A percentile compares a stretch with the other conserved stretches of the same genome.
Conservation (phyloP, 2,797 vertebrate genomes). For the Garrulus glandarius region DNA sequence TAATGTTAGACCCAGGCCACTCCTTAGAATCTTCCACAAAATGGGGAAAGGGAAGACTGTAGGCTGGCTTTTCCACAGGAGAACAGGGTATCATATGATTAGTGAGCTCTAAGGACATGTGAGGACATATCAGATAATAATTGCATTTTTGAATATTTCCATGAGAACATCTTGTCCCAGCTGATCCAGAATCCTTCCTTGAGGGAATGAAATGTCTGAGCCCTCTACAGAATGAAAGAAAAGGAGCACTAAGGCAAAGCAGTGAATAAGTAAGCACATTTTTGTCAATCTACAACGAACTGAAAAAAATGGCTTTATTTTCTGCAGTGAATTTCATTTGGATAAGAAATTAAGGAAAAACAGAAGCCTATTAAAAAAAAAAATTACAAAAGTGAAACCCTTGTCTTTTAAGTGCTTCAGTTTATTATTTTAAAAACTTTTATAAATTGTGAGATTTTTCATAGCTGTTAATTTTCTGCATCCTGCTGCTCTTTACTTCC, state of each 20-base stretch:
- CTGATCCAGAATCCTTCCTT: not conserved
- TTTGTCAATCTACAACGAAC: not conserved
- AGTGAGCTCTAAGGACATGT: not conserved
- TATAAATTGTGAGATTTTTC: not conserved
- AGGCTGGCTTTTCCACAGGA: not conserved
- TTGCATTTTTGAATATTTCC: not conserved
- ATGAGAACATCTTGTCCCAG: not conserved
- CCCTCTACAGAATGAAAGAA: not conserved
- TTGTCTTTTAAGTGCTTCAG: not conserved
- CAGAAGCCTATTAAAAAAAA: not conserved
- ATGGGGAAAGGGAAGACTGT: not conserved
- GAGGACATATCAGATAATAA: not conserved
- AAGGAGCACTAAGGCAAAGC: not conserved
- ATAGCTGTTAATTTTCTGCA: not conserved
- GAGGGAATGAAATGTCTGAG: not conserved
- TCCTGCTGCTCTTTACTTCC: not conserved
- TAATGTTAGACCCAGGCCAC: not conserved
- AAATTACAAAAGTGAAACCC: not conserved
- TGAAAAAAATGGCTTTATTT: not conserved
- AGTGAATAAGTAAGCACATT: not conserved
- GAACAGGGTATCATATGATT: not conserved
- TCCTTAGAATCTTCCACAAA: not conserved
- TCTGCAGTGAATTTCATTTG: not conserved
- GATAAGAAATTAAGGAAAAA: not conserved
- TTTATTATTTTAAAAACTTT: not conserved